Evolutionary conservation across 2,113 vertebrate species (phyloP), one percentile per base, ranked within the genome.

Genomic region (Terrapene triunguis): DNA sequence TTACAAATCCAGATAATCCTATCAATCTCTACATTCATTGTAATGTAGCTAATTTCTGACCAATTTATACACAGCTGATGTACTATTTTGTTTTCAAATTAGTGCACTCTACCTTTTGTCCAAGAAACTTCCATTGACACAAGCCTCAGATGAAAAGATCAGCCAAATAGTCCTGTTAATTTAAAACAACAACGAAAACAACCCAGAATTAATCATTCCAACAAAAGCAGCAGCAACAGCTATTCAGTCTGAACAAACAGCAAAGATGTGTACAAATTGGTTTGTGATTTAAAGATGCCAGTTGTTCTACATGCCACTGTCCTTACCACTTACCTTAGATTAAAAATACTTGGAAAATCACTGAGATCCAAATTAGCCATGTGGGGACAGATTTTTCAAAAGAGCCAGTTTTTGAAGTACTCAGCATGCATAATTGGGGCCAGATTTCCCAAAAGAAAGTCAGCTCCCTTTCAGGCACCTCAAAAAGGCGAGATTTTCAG

Each of bases 71-170:
- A 38, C 48, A 96, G 35, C 6, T 48, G 85, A 3, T 48, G 35
- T 10, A 85, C 55, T 94, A 50, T n/a, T n/a, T 86, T 80, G 59
- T 2, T 0, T 84, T 69, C 57, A 69, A 78, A 25, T 87, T 65
- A 47, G 47, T 5, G 1, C 1, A 2, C 17, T 0, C 55, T 96
- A 98, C 98, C 98, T 97, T 90, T 95, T 89, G 29, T 96, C 93
- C 89, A 97, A 90, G 91, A 98, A 98, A 89, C 98, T 98, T 94
- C 97, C 97, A 0, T 97, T 98, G 92, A 98, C 93, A 90, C 97
- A 98, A 38, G 96, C 96, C 69, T 95, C 94, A 50, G 97, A 98
- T 25, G 98, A 98, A 90, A 98, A 98, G 79, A 97, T 96, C 82
- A 62, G 4, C 8, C 10, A 38, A 53, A 98, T 95, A 78, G 25